Base-by-base conservation (phyloP, 2,797 vertebrate species). In the Gobionotothen gibberifrons region DNA sequence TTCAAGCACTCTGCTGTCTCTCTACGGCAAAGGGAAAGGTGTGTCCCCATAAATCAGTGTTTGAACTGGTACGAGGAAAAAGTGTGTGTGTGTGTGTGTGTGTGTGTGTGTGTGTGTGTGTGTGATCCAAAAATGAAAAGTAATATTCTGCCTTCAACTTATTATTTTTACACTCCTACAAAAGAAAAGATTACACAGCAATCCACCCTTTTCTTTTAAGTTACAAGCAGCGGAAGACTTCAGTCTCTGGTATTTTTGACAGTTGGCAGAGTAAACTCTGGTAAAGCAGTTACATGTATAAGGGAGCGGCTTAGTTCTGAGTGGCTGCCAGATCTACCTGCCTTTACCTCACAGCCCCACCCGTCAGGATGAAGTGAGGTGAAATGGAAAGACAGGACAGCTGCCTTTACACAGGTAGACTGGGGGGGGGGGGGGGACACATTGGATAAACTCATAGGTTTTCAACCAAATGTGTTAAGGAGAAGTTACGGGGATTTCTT, bases 221-320 rank as follows among this genome's bases (percentile, higher is more conserved):
- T 40, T 17, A 13, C 32, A 13, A 13, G 2, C 8, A 49, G 22
- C 62, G 13, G 52, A 60, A 53, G 21, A 72, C 60, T 32, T 67
- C 19, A 29, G 14, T 40, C 36, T 36, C 1, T 2, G 44, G 53
- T 53, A 14, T 74, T 64, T 53, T 11, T 59, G 76, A 78, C 54
- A 7, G 62, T 83, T 86, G 58, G 72, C 60, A 73, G 57, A 69
- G 65, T 78, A 73, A 79, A 72, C 0, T 29, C 26, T 55, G 12
- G 52, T 65, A 22, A 75, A 63, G 69, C 59, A 59, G 58, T 89
- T 86, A 89, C 76, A 61, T 59, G 92, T 90, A 92, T 91, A 84
- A 92, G 89, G 93, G 93, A 83, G 93, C 90, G 92, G 77, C 85
- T 64, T 44, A 12, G 29, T 70, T 10, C 70, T 93, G 90, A 88